Evolutionary conservation across 2,113 vertebrate genomes (phyloP).

Genomic region (Lampris incognitus): DNA sequence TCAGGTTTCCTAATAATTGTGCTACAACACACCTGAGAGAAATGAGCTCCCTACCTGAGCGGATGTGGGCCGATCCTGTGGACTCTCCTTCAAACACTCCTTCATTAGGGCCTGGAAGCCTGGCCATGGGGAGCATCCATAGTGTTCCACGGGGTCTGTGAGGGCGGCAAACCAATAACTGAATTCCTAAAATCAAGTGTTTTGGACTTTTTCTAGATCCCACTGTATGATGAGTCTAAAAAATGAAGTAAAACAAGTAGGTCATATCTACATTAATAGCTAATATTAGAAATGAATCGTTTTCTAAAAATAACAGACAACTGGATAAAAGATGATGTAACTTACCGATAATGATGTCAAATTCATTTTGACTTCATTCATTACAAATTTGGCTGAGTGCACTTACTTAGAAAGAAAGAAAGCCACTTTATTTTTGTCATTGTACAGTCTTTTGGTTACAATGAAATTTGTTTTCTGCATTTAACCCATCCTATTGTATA

Average conservation of each 20-base stretch:
- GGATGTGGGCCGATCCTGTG: constrained; percentile 93
- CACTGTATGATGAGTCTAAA: too few relatives aligned
- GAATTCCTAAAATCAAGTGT: neutral
- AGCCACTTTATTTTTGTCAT: too few relatives aligned
- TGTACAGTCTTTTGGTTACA: too few relatives aligned
- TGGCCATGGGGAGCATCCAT: constrained; percentile 91
- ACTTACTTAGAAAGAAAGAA: too few relatives aligned
- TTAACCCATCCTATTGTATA: too few relatives aligned
- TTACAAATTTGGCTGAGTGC: neutral
- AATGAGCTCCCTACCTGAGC: constrained; percentile 79
- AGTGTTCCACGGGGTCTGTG: constrained; percentile 93
- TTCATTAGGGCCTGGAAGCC: constrained; percentile 90
- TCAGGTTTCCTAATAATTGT: too few relatives aligned
- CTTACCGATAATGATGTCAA: neutral
- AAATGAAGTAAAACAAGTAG: neutral
- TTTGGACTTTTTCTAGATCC: neutral
- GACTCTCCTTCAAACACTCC: constrained; percentile 91
- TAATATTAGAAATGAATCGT: too few relatives aligned
- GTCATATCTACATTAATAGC: neutral
- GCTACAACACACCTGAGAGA: neutral
- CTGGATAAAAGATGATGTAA: neutral
- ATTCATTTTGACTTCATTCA: neutral
- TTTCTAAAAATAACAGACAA: neutral
- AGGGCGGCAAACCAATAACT: neutral
- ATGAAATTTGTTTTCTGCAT: too few relatives aligned